Percentiles rank a stretch among this genome's conserved stretches.
Evolutionary conservation across 2,797 vertebrate species (phyloP).

Genomic region (Rhynchonycteris naso): DNA sequence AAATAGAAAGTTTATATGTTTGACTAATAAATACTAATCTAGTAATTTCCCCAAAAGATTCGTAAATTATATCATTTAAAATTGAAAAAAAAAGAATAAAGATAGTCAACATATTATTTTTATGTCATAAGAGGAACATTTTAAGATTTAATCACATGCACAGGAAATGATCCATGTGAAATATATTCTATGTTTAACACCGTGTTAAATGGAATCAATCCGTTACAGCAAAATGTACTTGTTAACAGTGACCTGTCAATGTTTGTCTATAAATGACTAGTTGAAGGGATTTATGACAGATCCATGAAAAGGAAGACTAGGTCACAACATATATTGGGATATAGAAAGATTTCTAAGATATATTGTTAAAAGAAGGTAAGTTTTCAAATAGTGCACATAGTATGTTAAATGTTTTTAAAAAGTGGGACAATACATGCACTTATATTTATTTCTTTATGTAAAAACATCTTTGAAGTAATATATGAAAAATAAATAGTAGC

Average conservation of each 20-base stretch:
- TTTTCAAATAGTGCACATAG: background rate
- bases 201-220: background rate
- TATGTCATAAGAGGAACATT: background rate
- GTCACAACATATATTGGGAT: background rate
- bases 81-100: background rate
- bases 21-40: background rate
- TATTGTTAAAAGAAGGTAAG: background rate
- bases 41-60: background rate
- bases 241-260: background rate
- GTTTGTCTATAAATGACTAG: background rate
- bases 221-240: background rate
- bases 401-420: background rate
- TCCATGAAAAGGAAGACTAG: background rate
- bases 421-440: background rate
- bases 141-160: background rate
- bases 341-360: background rate
- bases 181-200: background rate
- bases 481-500: background rate
- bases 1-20: background rate
- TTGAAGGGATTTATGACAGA: background rate
- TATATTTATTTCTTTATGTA: background rate
- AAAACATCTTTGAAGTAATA: background rate
- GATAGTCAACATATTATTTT: background rate
- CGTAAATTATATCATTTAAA: background rate
- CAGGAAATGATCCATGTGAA: background rate